Percentiles rank a stretch among this genome's conserved stretches.
Conservation (phyloP, 2,797 vertebrate species). For the Poeciliopsis gracilis region DNA sequence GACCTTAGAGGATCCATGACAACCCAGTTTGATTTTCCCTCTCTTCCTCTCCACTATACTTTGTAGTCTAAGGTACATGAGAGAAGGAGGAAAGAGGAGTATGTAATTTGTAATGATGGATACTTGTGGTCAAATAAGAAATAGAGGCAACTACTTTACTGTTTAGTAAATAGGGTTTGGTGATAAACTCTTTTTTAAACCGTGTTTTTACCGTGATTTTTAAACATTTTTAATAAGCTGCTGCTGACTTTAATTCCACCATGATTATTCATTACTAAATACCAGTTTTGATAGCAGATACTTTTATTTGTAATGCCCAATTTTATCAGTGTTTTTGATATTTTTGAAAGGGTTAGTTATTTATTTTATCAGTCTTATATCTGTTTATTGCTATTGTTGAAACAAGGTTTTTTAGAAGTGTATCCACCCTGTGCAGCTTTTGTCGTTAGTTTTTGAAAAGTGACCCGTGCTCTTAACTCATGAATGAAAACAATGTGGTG, state of each 20-base stretch:
- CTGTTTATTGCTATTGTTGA: not conserved
- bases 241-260: not conserved
- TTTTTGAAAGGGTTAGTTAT: not conserved
- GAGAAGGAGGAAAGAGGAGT: not conserved
- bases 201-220: not conserved
- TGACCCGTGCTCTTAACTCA: not conserved
- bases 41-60: not conserved
- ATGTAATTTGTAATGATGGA: not conserved
- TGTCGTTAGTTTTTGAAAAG: not conserved
- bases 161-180: not conserved
- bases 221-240: not conserved
- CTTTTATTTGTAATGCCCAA: not conserved
- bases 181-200: not conserved
- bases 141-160: not conserved
- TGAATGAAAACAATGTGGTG: not conserved
- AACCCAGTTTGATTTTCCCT: not conserved
- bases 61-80: not conserved
- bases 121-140: not conserved
- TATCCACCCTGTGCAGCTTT: not conserved
- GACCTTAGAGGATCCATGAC: not conserved
- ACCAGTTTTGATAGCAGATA: not conserved
- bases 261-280: not conserved
- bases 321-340: not conserved
- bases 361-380: not conserved
- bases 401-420: not conserved